Evolutionary conservation across 1,140 invertebrate species (phyloP).

Genomic region (Bursaphelenchus mucronatus): DNA sequence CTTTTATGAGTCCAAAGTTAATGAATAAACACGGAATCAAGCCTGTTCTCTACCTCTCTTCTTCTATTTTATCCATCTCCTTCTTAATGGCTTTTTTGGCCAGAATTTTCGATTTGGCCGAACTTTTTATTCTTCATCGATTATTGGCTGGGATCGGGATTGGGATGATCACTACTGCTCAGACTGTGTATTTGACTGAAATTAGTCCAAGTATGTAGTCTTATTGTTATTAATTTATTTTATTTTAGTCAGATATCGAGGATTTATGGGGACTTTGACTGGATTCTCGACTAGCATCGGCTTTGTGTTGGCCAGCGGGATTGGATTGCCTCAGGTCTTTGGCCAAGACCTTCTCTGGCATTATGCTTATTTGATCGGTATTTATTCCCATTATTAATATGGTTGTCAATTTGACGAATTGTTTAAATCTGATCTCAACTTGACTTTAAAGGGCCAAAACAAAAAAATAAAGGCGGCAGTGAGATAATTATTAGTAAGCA

Average conservation of each 20-base stretch:
- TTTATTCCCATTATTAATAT: background rate
- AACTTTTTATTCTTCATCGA: constrained; percentile 30
- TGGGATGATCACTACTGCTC: constrained; percentile 26
- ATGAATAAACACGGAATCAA: constrained; percentile 19
- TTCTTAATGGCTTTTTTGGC: constrained; percentile 27
- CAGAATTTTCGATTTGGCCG: constrained; percentile 17
- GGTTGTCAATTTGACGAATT: constrained; percentile 7
- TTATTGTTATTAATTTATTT: background rate
- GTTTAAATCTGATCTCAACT: background rate
- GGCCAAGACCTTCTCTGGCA: constrained; percentile 31
- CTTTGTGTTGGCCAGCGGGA: constrained; percentile 35
- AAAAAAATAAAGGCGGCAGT: too few species aligned
- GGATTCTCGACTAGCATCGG: constrained; percentile 36
- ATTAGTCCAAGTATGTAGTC: constrained; percentile 27
- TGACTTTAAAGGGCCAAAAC: constrained; percentile 10
- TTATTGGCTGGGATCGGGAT: constrained; percentile 37
- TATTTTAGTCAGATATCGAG: constrained; percentile 32
- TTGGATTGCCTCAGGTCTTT: constrained; percentile 35
- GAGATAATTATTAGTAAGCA: too few species aligned
- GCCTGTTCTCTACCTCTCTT: constrained; percentile 16
- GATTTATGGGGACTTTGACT: constrained; percentile 38
- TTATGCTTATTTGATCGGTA: constrained; percentile 30
- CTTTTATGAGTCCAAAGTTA: constrained; percentile 17
- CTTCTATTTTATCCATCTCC: constrained; percentile 19
- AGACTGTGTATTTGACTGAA: constrained; percentile 36